Evolutionary conservation across 2,113 vertebrate species (phyloP).

Genomic region (Elgaria multicarinata): DNA sequence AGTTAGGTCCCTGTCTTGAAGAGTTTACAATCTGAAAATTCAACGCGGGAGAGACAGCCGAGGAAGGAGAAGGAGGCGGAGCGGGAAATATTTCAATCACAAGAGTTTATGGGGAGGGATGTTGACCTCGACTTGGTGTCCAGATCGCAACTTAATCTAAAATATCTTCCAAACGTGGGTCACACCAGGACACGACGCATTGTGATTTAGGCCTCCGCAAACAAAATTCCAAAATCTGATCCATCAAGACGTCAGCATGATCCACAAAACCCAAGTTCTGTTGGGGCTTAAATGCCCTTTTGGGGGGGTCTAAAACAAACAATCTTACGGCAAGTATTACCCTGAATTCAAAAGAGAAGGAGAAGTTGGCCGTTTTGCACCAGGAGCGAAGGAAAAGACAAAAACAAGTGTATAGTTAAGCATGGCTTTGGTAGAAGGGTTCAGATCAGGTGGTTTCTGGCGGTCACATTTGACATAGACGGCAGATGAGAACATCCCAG

Average conservation of each 20-base stretch:
- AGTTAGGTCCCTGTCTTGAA: neutral
- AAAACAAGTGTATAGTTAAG: constrained; percentile 59
- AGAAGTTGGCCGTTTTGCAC: constrained; percentile 27
- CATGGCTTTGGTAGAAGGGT: constrained; percentile 43
- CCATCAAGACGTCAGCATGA: neutral
- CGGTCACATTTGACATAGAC: constrained; percentile 21
- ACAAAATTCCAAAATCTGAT: neutral
- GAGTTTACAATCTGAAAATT: neutral
- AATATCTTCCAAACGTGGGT: neutral
- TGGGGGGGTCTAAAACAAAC: neutral
- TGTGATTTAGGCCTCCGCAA: neutral
- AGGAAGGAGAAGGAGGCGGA: neutral
- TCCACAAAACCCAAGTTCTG: neutral
- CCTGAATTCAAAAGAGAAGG: constrained; percentile 10
- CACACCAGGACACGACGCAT: neutral
- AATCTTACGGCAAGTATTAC: neutral
- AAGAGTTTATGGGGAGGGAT: neutral
- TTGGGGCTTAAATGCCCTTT: too few species aligned
- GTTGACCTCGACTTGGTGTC: neutral
- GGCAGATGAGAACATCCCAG: constrained; percentile 43
- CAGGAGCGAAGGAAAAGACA: neutral
- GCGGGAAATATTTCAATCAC: neutral
- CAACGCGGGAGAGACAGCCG: neutral
- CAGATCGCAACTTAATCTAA: neutral
- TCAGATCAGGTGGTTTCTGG: constrained; percentile 2